These are phyloP conservation scores for Platerodrilus igneus DNA, from an alignment of 2,888 invertebrate species.

Conservation along the genomic window DNA sequence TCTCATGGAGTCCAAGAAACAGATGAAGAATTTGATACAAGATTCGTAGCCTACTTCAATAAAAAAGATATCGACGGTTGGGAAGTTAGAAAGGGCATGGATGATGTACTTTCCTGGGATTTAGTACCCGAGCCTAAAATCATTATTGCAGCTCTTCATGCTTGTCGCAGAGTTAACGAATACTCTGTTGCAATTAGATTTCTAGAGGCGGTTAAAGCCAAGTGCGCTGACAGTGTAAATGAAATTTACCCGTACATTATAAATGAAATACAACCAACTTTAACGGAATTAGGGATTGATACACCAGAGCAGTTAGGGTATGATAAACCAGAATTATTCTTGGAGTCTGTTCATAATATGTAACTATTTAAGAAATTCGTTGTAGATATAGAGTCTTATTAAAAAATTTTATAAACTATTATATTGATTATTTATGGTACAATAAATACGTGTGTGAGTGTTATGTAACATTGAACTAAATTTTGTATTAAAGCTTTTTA, in stretches of 20 bases:
- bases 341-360: conserved; percentile 68
- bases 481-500: no score
- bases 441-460: no score
- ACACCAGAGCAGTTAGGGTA: conserved; percentile 95
- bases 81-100: conserved; percentile 91
- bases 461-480: no score
- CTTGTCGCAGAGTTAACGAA: conserved; percentile 92
- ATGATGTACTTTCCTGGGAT: conserved; percentile 84
- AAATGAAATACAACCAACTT: conserved; percentile 86
- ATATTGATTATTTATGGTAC: no score
- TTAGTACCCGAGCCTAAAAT: conserved; percentile 89
- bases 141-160: conserved; percentile 78
- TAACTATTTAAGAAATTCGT: no score
- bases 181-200: conserved; percentile 89
- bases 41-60: conserved; percentile 80
- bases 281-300: conserved; percentile 87
- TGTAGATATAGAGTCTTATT: no score
- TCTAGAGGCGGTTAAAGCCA: conserved; percentile 85
- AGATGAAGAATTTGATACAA: conserved; percentile 80
- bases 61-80: conserved; percentile 87
- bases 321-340: conserved; percentile 92
- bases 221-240: conserved; percentile 70
- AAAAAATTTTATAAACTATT: no score
- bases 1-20: conserved; percentile 57
- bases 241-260: conserved; percentile 85